phyloP scores from a whole-genome alignment of 2,888 invertebrate genomes.

The Galerucella nymphaeae region DNA sequence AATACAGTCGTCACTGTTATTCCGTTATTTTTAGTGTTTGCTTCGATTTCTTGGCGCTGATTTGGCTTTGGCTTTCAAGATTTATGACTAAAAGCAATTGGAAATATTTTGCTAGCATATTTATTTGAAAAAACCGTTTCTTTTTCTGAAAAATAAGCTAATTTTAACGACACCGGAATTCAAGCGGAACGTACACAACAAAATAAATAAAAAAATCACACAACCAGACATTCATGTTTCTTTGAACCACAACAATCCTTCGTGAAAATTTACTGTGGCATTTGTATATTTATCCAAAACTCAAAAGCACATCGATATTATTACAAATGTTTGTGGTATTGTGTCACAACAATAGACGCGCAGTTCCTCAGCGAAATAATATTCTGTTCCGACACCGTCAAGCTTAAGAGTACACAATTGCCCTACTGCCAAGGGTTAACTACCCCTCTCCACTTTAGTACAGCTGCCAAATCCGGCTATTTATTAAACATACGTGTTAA shows the following conservation, averaged over 20 bases:
- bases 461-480: slow-evolving; percentile 66
- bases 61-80: too few relatives aligned
- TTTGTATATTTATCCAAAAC: slow-evolving; percentile 58
- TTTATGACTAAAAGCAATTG: too few relatives aligned
- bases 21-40: too few relatives aligned
- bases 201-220: slow-evolving; percentile 29
- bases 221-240: slow-evolving; percentile 28
- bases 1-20: too few relatives aligned
- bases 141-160: background rate
- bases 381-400: background rate
- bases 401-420: slow-evolving; percentile 24
- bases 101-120: background rate
- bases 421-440: slow-evolving; percentile 54
- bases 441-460: slow-evolving; percentile 59
- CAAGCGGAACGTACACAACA: slow-evolving; percentile 35
- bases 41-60: too few relatives aligned
- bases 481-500: slow-evolving; percentile 68
- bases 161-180: slow-evolving; percentile 20
- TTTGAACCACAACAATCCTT: slow-evolving; percentile 50
- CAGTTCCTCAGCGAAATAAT: slow-evolving; percentile 46
- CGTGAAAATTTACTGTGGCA: slow-evolving; percentile 46
- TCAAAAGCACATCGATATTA: slow-evolving; percentile 67
- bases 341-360: slow-evolving; percentile 63
- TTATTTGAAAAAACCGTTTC: background rate
- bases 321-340: slow-evolving; percentile 66